Evolutionary conservation across 2,888 invertebrate species (phyloP).

Genomic region (Apamea sordens): DNA sequence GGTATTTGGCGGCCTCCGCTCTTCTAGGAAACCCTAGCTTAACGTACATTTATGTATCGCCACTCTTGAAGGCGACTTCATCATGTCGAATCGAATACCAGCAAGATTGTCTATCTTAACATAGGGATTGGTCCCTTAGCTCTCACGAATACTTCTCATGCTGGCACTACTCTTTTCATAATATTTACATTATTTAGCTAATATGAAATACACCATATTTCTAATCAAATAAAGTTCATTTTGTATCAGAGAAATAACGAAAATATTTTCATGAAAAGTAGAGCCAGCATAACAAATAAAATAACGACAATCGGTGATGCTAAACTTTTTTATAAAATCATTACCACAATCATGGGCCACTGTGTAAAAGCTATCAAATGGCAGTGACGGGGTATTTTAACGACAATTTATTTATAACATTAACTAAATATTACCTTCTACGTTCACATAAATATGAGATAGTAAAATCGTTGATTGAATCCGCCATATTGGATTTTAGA

Average conservation of each 20-base stretch:
- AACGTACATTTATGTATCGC: neutral
- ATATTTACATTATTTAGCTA: neutral
- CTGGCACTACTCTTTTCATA: neutral
- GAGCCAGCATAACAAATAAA: neutral
- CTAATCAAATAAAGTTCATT: neutral
- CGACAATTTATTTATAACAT: constrained; percentile 46
- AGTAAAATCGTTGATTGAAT: constrained; percentile 57
- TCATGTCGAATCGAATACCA: neutral
- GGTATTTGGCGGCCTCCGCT: too few relatives aligned
- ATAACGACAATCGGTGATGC: neutral
- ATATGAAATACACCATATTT: neutral
- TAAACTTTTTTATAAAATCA: neutral
- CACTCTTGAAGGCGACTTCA: neutral
- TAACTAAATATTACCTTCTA: constrained; percentile 44
- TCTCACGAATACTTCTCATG: neutral
- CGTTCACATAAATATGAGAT: constrained; percentile 30
- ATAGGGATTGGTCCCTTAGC: too few relatives aligned
- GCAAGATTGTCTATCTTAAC: neutral
- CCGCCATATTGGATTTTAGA: constrained; percentile 41
- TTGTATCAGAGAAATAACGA: neutral
- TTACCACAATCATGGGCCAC: constrained; percentile 14
- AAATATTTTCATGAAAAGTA: neutral
- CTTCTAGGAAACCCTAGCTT: too few relatives aligned
- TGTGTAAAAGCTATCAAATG: constrained; percentile 55
- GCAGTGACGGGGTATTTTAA: constrained; percentile 63